Percentiles rank a stretch among this genome's conserved stretches.
Evolutionary conservation across 2,113 vertebrate genomes (phyloP).

Genomic region (Sprattus sprattus): DNA sequence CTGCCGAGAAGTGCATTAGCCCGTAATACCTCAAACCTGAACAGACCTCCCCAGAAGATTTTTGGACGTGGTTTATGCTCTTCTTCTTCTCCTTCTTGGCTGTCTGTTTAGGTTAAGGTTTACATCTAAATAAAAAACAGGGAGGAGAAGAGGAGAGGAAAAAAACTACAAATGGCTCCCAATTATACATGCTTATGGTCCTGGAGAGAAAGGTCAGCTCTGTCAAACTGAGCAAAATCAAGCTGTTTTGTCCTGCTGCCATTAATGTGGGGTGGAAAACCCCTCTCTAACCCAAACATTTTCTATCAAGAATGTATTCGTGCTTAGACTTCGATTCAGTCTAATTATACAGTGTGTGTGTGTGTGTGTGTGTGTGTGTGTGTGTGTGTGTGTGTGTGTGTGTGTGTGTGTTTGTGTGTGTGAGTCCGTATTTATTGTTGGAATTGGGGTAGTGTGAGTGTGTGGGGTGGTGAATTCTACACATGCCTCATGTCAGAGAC

Average conservation of each 20-base stretch:
- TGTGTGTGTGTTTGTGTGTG: background rate
- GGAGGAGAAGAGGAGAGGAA: background rate
- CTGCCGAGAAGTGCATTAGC: conserved; percentile 30
- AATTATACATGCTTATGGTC: background rate
- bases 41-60: background rate
- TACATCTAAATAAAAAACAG: background rate
- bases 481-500: background rate
- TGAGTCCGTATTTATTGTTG: background rate
- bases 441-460: background rate
- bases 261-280: background rate
- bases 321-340: background rate
- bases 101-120: background rate
- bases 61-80: background rate
- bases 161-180: background rate
- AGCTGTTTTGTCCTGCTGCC: background rate
- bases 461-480: background rate
- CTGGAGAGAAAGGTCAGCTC: background rate
- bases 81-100: background rate
- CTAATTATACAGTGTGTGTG: background rate
- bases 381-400: background rate
- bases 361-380: conserved; percentile 4
- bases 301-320: background rate
- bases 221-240: background rate
- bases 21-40: conserved; percentile 28
- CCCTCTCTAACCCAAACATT: background rate